phyloP scores from a whole-genome alignment of 2,888 invertebrate species.

The Acronicta psi region DNA sequence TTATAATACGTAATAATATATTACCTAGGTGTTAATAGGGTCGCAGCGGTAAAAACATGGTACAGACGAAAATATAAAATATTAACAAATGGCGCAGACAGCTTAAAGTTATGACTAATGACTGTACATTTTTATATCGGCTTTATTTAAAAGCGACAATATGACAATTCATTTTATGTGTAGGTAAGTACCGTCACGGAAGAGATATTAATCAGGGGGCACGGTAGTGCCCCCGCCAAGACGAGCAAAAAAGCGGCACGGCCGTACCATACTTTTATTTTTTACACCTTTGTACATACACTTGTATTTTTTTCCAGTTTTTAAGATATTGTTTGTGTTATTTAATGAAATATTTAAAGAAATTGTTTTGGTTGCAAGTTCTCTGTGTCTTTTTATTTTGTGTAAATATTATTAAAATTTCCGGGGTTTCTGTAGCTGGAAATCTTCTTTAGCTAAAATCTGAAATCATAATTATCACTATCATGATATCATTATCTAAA shows the following conservation, averaged over 20 bases:
- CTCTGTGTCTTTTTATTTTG: neutral
- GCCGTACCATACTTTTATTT: too few species aligned
- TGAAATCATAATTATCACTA: too few species aligned
- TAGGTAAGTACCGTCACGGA: constrained; percentile 29
- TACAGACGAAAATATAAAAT: constrained; percentile 49
- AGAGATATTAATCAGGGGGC: constrained; percentile 49
- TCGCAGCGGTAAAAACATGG: constrained; percentile 56
- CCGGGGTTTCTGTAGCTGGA: too few species aligned
- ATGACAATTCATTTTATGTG: constrained; percentile 55
- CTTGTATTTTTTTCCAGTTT: constrained; percentile 15
- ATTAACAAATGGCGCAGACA: constrained; percentile 56
- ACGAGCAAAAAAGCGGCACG: too few species aligned
- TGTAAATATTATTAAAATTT: too few species aligned
- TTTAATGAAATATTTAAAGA: constrained; percentile 6
- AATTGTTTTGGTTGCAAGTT: neutral
- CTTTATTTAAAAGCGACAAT: constrained; percentile 45
- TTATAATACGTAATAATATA: constrained; percentile 46
- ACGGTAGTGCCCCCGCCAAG: too few species aligned
- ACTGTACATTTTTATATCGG: constrained; percentile 52
- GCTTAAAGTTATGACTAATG: constrained; percentile 55
- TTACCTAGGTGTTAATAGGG: constrained; percentile 51
- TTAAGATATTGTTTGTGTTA: constrained; percentile 36
- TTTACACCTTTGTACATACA: constrained; percentile 45
- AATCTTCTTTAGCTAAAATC: too few species aligned
- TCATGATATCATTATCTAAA: too few species aligned